phyloP scores from a whole-genome alignment of 2,797 vertebrate species.

The Melopsittacus undulatus region DNA sequence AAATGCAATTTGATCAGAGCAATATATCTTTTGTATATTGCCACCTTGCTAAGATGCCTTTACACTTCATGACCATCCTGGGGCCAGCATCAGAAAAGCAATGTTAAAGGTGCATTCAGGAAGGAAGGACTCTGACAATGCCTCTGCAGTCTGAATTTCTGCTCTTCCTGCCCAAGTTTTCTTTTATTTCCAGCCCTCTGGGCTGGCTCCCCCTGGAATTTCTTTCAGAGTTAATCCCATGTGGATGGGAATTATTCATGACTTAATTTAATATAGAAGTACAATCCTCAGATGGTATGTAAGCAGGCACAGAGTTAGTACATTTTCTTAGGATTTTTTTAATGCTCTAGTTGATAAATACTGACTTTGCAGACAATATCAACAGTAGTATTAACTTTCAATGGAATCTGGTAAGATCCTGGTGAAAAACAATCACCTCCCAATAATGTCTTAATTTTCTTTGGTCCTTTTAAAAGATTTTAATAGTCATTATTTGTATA shows the following conservation, averaged over 20 bases:
- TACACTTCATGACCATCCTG: fast-evolving
- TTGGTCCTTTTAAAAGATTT: neutral
- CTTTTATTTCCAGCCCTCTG: neutral
- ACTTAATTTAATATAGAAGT: conserved; percentile 9
- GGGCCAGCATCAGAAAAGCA: neutral
- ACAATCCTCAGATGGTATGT: neutral
- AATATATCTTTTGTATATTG: neutral
- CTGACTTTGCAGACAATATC: neutral
- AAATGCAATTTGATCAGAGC: neutral
- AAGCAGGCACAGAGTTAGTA: neutral
- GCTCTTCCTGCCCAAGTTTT: neutral
- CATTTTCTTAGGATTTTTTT: neutral
- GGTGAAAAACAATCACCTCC: neutral
- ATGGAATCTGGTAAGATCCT: neutral
- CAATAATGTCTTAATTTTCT: neutral
- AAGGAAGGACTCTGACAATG: neutral
- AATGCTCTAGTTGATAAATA: neutral
- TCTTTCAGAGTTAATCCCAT: neutral
- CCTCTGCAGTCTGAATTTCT: neutral
- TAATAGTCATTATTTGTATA: neutral
- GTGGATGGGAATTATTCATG: neutral
- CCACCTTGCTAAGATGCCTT: neutral
- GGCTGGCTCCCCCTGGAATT: neutral
- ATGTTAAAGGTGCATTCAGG: neutral
- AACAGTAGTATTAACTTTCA: neutral